These are phyloP conservation scores for Stomorhina lunata DNA, from an alignment of 2,888 invertebrate genomes.

Conservation along the genomic window DNA sequence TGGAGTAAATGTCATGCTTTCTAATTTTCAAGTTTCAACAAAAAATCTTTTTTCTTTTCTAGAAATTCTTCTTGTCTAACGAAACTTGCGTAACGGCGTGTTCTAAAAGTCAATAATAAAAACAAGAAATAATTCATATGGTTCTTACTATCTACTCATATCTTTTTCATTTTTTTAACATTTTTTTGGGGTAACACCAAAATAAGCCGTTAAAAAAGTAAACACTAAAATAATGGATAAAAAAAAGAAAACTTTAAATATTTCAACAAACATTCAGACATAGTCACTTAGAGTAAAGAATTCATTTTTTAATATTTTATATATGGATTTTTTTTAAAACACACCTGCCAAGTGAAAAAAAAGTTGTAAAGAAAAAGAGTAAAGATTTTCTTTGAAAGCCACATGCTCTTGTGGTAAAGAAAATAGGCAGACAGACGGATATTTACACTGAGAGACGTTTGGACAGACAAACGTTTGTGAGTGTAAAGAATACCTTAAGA, in stretches of 20 bases:
- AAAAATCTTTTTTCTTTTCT: too few species aligned
- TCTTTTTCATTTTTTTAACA: background rate
- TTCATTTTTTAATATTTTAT: background rate
- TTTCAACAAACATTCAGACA: background rate
- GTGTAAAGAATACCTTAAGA: background rate
- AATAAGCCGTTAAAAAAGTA: constrained; percentile 53
- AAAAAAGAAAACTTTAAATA: constrained; percentile 13
- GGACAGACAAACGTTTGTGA: background rate
- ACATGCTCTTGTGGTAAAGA: background rate
- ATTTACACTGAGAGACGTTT: too few species aligned
- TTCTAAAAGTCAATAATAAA: constrained; percentile 31
- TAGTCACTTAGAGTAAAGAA: background rate
- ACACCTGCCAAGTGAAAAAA: constrained; percentile 8
- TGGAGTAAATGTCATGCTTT: constrained; percentile 57
- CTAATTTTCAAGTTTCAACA: constrained; percentile 49
- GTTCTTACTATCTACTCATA: background rate
- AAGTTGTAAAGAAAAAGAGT: background rate
- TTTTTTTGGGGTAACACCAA: constrained; percentile 38
- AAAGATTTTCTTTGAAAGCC: background rate
- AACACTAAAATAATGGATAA: constrained; percentile 14
- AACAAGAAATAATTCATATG: constrained; percentile 3
- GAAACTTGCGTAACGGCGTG: constrained; percentile 52
- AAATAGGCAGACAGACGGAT: background rate
- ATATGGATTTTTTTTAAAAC: constrained; percentile 13
- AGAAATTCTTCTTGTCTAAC: constrained; percentile 41